These are phyloP conservation scores for Serripes groenlandicus DNA, from an alignment of 2,888 invertebrate genomes.

Conservation along the genomic window DNA sequence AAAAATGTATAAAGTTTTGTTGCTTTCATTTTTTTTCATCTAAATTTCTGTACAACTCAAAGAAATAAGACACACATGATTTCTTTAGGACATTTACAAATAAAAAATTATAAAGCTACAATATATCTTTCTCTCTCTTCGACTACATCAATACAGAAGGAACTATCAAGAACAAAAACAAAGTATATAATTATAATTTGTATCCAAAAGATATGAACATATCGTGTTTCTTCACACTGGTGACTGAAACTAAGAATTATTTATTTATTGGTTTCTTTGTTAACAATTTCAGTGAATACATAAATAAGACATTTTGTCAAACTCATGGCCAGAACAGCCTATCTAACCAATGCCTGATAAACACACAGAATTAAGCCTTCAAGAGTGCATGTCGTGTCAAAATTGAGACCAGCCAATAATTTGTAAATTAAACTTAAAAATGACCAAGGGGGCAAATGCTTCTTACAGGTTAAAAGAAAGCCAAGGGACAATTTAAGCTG, in stretches of 20 bases:
- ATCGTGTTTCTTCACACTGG: background rate
- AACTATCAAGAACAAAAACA: slow-evolving; percentile 20
- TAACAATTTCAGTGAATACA: slow-evolving; percentile 17
- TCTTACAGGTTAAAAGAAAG: no score
- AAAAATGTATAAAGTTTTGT: slow-evolving; percentile 26
- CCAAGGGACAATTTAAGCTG: no score
- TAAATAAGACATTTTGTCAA: background rate
- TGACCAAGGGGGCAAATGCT: background rate
- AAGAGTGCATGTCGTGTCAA: slow-evolving; percentile 58
- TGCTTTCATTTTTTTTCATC: slow-evolving; percentile 17
- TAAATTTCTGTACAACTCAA: slow-evolving; percentile 62
- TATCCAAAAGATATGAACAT: slow-evolving; percentile 13
- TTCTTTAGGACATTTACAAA: slow-evolving; percentile 19
- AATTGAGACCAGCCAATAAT: slow-evolving; percentile 61
- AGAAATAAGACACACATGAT: slow-evolving; percentile 49
- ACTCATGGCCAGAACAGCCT: background rate
- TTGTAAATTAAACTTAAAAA: background rate
- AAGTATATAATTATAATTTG: background rate
- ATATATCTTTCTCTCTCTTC: slow-evolving; percentile 5
- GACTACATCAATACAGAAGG: slow-evolving; percentile 29
- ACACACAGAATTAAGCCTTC: slow-evolving; percentile 1
- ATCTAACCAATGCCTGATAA: background rate
- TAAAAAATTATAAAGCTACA: slow-evolving; percentile 30
- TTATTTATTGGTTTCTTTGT: background rate
- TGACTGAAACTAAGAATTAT: slow-evolving; percentile 12